These are phyloP conservation scores for Delia radicum DNA, from an alignment of 1,140 invertebrate genomes.

Conservation along the genomic window DNA sequence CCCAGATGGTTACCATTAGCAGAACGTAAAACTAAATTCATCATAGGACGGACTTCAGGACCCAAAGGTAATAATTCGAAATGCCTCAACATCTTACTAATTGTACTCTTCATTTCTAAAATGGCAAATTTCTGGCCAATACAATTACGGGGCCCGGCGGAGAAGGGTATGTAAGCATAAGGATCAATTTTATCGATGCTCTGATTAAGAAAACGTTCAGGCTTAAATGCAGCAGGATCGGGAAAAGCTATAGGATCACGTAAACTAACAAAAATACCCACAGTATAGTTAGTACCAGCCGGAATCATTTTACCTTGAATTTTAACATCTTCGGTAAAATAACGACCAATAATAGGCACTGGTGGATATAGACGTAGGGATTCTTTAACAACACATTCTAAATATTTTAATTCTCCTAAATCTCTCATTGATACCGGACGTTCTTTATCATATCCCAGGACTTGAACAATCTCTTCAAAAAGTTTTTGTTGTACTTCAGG, in stretches of 20 bases:
- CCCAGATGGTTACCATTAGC: conserved; percentile 42
- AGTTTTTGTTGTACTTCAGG: conserved; percentile 63
- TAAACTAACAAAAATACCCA: conserved; percentile 58
- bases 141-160: conserved; percentile 67
- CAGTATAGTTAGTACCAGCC: conserved; percentile 46
- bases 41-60: conserved; percentile 31
- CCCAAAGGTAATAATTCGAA: conserved; percentile 47
- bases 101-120: conserved; percentile 68
- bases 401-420: conserved; percentile 37
- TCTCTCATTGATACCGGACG: conserved; percentile 29
- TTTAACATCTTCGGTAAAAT: conserved; percentile 58
- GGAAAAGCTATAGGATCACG: conserved; percentile 60
- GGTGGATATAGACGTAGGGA: conserved; percentile 65
- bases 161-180: conserved; percentile 65
- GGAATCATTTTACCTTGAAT: conserved; percentile 54
- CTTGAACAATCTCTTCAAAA: conserved; percentile 61
- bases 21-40: conserved; percentile 42
- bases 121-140: conserved; percentile 77
- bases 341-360: conserved; percentile 66
- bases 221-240: conserved; percentile 63
- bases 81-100: conserved; percentile 53
- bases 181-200: conserved; percentile 49
- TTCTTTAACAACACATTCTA: conserved; percentile 67
- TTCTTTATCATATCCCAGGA: conserved; percentile 56
- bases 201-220: conserved; percentile 67